Base-by-base conservation (phyloP, 1,140 invertebrate genomes). In the Oryctes rhinoceros region DNA sequence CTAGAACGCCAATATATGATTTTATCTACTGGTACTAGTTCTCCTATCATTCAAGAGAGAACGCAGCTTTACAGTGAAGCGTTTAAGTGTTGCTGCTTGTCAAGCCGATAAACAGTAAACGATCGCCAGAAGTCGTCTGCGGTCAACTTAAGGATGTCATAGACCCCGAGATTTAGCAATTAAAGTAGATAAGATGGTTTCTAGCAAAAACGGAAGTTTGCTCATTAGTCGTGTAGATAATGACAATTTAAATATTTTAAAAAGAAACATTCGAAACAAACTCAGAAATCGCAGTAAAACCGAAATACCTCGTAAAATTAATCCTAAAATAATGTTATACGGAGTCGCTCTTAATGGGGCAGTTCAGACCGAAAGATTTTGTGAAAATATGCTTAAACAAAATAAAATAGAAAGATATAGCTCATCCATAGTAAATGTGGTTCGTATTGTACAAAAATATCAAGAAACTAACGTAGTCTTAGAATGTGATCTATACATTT, bases 291-390 rank as follows among this genome's bases (percentile, higher is more conserved):
- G 20, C 7, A 10, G 20, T 20, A 65, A 5, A n/a, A n/a, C 59
- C 4, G 59, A 65, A 65, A 20, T 65, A n/a, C 20, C 59, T n/a
- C 5, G 59, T 6, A 65, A 65, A 65, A 65, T 65, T n/a, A 65
- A 65, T 65, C 59, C 59, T 65, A 65, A 65, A 65, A n/a, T 65
- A n/a, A 65, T 65, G 6, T 5, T 65, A 7, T 65, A 65, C 20
- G 7, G 59, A n/a, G 59, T n/a, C 20, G 4, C 59, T n/a, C 6
- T 65, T 65, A n/a, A 65, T 20, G 20, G 7, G 4, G 5, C 7
- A 6, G 59, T 10, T 65, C 13, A 15, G n/a, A n/a, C n/a, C 6
- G 18, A 15, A 65, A n/a, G n/a, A n/a, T 65, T 65, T 20, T 65
- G 59, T 20, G 20, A 65, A 7, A 65, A 65, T 65, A n/a, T 65